Conservation (phyloP, 1,140 invertebrate species). For the Cheumatopsyche charites region DNA sequence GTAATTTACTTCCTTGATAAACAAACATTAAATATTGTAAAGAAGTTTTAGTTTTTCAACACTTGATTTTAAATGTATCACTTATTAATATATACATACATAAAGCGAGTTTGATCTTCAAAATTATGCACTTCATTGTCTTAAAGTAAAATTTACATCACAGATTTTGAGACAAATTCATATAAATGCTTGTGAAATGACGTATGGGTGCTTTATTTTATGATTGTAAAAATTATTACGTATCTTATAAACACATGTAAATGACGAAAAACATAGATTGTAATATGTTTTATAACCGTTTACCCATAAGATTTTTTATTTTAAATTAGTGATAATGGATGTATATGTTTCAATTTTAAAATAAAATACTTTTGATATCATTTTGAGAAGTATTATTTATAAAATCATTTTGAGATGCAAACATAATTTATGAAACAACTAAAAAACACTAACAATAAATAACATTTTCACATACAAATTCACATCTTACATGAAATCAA, state of each 20-base stretch:
- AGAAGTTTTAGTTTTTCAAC: too few relatives aligned
- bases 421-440: too few relatives aligned
- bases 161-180: conserved; percentile 6
- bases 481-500: too few relatives aligned
- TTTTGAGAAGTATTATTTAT: background rate
- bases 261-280: conserved; percentile 26
- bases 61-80: too few relatives aligned
- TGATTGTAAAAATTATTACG: conserved; percentile 22
- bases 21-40: too few relatives aligned
- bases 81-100: too few relatives aligned
- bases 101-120: too few relatives aligned
- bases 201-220: conserved; percentile 36
- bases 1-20: too few relatives aligned
- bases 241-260: conserved; percentile 4
- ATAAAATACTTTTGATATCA: conserved; percentile 36
- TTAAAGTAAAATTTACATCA: background rate
- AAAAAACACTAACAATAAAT: too few relatives aligned
- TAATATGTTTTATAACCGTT: conserved; percentile 38
- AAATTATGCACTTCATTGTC: too few relatives aligned
- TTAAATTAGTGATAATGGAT: conserved; percentile 27
- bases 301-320: conserved; percentile 33
- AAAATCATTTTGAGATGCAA: background rate
- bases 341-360: conserved; percentile 31
- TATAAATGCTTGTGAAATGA: conserved; percentile 31
- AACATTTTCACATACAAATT: too few relatives aligned